Evolutionary conservation across 2,888 invertebrate species (phyloP).

Genomic region (Rhorus exstirpatorius): DNA sequence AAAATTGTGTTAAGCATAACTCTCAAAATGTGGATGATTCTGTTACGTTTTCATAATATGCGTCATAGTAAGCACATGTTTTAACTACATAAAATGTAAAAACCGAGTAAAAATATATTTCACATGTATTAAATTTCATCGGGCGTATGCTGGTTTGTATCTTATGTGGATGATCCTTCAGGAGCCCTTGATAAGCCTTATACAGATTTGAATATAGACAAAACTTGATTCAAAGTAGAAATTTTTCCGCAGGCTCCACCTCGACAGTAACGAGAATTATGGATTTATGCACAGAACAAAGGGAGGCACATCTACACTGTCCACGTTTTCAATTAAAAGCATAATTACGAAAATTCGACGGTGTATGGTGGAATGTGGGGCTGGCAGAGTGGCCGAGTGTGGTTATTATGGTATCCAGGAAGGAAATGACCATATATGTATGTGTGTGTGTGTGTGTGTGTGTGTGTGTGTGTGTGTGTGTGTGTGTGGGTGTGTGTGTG

Average conservation of each 20-base stretch:
- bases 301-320: slow-evolving; percentile 55
- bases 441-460: slow-evolving; percentile 69
- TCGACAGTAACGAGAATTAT: slow-evolving; percentile 32
- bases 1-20: no score
- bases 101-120: no score
- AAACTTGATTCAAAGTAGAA: neutral
- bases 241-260: slow-evolving; percentile 19
- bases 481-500: no score
- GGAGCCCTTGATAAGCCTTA: neutral
- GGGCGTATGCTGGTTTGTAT: no score
- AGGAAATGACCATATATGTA: neutral
- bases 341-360: slow-evolving; percentile 82
- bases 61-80: no score
- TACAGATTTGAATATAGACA: neutral
- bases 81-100: no score
- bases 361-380: slow-evolving; percentile 52
- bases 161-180: no score
- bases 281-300: slow-evolving; percentile 52
- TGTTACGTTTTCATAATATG: no score
- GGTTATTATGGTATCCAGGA: slow-evolving; percentile 35
- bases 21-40: no score
- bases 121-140: no score
- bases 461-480: no score
- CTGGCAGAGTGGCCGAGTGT: slow-evolving; percentile 33
- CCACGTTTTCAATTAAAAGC: slow-evolving; percentile 82